Evolutionary conservation across 1,140 invertebrate species (phyloP).

Genomic region (Apocrypta bakeri): DNA sequence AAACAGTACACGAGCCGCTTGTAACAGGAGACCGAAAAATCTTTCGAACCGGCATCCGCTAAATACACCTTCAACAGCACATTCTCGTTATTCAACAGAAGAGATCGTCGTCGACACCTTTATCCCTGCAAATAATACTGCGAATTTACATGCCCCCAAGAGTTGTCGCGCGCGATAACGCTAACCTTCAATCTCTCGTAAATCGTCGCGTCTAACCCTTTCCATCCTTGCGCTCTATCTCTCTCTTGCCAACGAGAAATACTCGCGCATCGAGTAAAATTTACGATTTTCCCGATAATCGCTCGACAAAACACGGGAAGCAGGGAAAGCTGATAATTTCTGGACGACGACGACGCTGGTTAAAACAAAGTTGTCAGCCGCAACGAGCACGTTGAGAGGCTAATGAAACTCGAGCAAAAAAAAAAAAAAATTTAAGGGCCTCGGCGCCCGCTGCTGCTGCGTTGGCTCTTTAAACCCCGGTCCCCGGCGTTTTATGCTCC

Average conservation of each 20-base stretch:
- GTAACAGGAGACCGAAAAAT: constrained; percentile 37
- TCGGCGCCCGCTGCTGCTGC: not conserved
- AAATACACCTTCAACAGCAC: not conserved
- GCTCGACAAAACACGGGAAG: constrained; percentile 41
- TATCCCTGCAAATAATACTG: constrained; percentile 34
- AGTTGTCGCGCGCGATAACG: constrained; percentile 13
- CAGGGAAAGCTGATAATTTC: constrained; percentile 32
- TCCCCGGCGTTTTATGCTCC: constrained; percentile 19
- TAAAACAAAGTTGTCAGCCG: constrained; percentile 8
- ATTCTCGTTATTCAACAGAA: no score
- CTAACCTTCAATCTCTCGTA: constrained; percentile 42
- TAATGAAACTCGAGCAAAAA: constrained; percentile 37
- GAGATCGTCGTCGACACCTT: constrained; percentile 6
- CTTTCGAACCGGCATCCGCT: not conserved
- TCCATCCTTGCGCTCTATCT: no score
- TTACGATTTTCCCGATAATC: constrained; percentile 44
- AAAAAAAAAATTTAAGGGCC: constrained; percentile 11
- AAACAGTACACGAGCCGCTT: not conserved
- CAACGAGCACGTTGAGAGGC: constrained; percentile 21
- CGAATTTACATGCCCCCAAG: constrained; percentile 38
- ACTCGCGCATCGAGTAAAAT: constrained; percentile 37
- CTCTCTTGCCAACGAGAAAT: not conserved
- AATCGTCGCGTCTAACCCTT: not conserved
- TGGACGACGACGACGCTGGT: not conserved
- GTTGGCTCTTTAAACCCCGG: not conserved